Evolutionary conservation across 2,888 invertebrate species (phyloP).

Genomic region (Lithophane socia): DNA sequence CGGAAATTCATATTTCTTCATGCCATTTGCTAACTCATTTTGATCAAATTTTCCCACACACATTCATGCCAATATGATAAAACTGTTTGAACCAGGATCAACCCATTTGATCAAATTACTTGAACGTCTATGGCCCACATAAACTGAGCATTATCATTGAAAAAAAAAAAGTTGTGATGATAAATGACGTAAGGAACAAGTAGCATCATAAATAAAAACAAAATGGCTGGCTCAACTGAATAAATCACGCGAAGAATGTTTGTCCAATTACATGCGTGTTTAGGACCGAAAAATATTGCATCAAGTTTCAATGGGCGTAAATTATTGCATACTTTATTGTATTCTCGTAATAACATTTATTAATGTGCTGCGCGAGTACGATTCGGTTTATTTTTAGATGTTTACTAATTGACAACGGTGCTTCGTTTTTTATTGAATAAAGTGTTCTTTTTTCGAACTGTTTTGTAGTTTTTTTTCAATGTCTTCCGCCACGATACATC

Average conservation of each 20-base stretch:
- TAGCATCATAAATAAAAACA: conserved; percentile 41
- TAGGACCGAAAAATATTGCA: conserved; percentile 62
- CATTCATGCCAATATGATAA: too few relatives aligned
- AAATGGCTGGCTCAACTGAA: conserved; percentile 38
- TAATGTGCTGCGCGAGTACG: conserved; percentile 27
- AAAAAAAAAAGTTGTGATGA: neutral
- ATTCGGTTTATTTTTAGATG: conserved; percentile 38
- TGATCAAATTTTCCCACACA: too few relatives aligned
- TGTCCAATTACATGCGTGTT: conserved; percentile 56
- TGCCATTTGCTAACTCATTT: too few relatives aligned
- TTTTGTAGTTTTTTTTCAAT: conserved; percentile 1
- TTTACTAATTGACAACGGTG: conserved; percentile 40
- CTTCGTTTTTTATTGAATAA: conserved; percentile 5
- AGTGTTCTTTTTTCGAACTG: neutral
- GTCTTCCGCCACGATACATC: neutral
- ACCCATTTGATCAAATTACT: too few relatives aligned
- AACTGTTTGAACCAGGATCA: too few relatives aligned
- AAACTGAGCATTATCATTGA: neutral
- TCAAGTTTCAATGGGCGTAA: conserved; percentile 53
- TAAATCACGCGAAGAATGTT: conserved; percentile 60
- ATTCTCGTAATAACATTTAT: conserved; percentile 47
- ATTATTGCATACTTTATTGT: conserved; percentile 56
- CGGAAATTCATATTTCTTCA: too few relatives aligned
- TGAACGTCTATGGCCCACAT: too few relatives aligned
- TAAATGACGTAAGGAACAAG: conserved; percentile 6